Conservation (phyloP, 2,888 invertebrate genomes). For the Nemotelus nigrinus region DNA sequence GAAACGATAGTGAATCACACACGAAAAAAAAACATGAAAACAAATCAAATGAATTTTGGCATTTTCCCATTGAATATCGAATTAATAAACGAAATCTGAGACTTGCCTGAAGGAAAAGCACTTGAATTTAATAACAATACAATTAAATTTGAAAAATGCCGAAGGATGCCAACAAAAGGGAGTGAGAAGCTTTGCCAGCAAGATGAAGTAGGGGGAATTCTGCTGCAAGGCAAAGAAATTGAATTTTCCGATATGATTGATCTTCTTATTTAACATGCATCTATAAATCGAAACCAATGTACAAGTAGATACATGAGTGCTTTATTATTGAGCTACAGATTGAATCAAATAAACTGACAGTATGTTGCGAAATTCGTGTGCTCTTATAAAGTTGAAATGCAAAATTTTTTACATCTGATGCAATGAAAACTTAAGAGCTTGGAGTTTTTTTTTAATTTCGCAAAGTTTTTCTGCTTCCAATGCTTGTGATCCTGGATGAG, state of each 20-base stretch:
- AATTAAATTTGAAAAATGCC: slow-evolving; percentile 22
- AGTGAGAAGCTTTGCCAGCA: background rate
- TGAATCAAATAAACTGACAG: too few species aligned
- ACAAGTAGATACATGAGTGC: too few species aligned
- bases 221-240: slow-evolving; percentile 12
- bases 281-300: too few species aligned
- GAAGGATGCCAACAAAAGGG: background rate
- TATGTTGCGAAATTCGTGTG: too few species aligned
- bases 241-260: slow-evolving; percentile 30
- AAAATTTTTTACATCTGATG: too few species aligned
- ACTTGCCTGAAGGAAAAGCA: slow-evolving; percentile 26
- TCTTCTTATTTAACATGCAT: background rate
- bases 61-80: slow-evolving; percentile 25
- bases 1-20: background rate
- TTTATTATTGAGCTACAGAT: too few species aligned
- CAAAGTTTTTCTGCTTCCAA: too few species aligned
- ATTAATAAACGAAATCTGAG: slow-evolving; percentile 37
- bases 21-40: slow-evolving; percentile 7
- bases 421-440: too few species aligned
- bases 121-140: slow-evolving; percentile 38
- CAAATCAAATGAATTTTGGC: slow-evolving; percentile 30
- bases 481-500: too few species aligned
- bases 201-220: background rate
- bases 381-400: too few species aligned
- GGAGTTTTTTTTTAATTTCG: too few species aligned